Evolutionary conservation across 2,888 invertebrate genomes (phyloP).

Genomic region (Zaprionus lineosus): DNA sequence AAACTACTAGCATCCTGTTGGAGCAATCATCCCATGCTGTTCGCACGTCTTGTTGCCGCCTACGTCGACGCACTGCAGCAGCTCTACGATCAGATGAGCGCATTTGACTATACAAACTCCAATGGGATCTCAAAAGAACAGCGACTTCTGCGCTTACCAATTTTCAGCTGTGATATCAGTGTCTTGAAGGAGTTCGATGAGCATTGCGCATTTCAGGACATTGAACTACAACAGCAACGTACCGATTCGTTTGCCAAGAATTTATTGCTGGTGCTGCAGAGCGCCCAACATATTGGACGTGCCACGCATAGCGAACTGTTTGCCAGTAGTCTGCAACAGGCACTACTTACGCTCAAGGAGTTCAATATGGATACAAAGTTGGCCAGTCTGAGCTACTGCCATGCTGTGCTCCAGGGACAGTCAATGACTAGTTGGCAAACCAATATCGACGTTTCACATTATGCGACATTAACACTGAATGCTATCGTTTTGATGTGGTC

Average conservation of each 20-base stretch:
- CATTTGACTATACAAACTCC: slow-evolving; percentile 30
- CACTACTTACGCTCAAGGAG: slow-evolving; percentile 67
- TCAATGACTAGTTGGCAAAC: slow-evolving; percentile 19
- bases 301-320: slow-evolving; percentile 63
- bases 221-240: slow-evolving; percentile 49
- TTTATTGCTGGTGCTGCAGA: slow-evolving; percentile 64
- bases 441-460: slow-evolving; percentile 34
- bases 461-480: slow-evolving; percentile 52
- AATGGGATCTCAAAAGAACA: background rate
- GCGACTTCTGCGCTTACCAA: slow-evolving; percentile 17
- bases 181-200: slow-evolving; percentile 66
- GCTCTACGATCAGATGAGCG: slow-evolving; percentile 46
- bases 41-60: slow-evolving; percentile 57
- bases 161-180: slow-evolving; percentile 57
- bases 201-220: slow-evolving; percentile 54
- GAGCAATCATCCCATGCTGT: slow-evolving; percentile 76
- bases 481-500: slow-evolving; percentile 64
- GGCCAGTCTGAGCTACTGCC: slow-evolving; percentile 68
- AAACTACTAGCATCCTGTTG: slow-evolving; percentile 78
- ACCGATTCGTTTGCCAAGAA: slow-evolving; percentile 60
- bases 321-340: slow-evolving; percentile 54
- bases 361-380: slow-evolving; percentile 70
- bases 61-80: slow-evolving; percentile 70
- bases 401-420: slow-evolving; percentile 50
- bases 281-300: slow-evolving; percentile 65